Base-by-base conservation (phyloP, 2,113 vertebrate genomes). In the Melanerpes formicivorus region DNA sequence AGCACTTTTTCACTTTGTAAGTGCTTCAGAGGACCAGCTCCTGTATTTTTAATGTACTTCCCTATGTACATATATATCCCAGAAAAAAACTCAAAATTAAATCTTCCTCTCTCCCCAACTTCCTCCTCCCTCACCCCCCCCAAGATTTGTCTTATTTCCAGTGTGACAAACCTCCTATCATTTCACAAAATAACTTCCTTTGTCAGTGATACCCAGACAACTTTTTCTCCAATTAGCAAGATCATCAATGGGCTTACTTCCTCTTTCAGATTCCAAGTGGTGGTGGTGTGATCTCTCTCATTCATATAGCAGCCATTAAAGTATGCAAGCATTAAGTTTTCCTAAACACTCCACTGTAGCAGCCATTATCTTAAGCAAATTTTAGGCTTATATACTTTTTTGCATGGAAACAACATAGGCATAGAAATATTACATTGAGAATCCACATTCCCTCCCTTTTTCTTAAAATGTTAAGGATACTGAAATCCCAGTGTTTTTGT, bases 121-220 rank as follows among this genome's bases (percentile, higher is more conserved):
- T 40, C 40, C 40, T 40, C 40, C 40, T 40, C 40, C n/a, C 12
- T 12, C 56, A 4, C 29, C 3, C 10, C 10, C 0, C 0, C 30
- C 34, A 85, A 74, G 6, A 67, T 0, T 52, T 16, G 29, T 29
- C 30, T 88, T 13, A 50, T 65, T 77, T 80, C n/a, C 65, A 46
- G 27, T 81, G 74, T 26, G 52, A 71, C 19, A 90, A 78, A 80
- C 23, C 10, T 10, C 8, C 22, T 18, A 56, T 4, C 40, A 82
- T 66, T 69, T 37, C 34, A 42, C 52, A 93, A 7, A 66, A 32
- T 65, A 62, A 42, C 10, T 76, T 62, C 25, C 80, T 77, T 80
- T 88, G n/a, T 67, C 70, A 78, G 2, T 23, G 17, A 90, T 46
- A 69, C 59, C 48, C 19, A 58, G 19, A 27, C 23, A 78, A 18